These are phyloP conservation scores for Teleopsis dalmanni DNA, from an alignment of 1,140 invertebrate genomes.

Conservation along the genomic window DNA sequence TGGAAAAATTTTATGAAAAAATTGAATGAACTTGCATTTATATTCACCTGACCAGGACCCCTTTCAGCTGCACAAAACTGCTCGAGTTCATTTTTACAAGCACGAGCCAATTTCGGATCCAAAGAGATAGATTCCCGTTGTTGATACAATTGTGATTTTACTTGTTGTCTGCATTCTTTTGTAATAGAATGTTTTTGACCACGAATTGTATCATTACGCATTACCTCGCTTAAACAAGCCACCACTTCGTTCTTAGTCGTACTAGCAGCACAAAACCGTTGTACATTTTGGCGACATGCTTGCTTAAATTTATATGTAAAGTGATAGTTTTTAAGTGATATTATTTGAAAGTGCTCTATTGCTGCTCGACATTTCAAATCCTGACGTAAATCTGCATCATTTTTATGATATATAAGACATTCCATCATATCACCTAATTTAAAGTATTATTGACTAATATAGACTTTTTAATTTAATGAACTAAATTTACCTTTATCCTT, in stretches of 20 bases:
- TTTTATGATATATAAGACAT: constrained; percentile 89
- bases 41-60: constrained; percentile 68
- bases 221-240: constrained; percentile 80
- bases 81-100: constrained; percentile 71
- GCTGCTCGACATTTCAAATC: constrained; percentile 83
- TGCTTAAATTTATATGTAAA: constrained; percentile 95
- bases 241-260: constrained; percentile 85
- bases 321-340: constrained; percentile 87
- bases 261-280: constrained; percentile 66
- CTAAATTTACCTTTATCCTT: constrained; percentile 60
- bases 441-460: constrained; percentile 11
- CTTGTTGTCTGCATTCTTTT: constrained; percentile 79
- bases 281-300: constrained; percentile 79
- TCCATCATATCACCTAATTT: constrained; percentile 89
- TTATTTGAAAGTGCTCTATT: constrained; percentile 89
- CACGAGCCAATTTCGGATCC: constrained; percentile 69
- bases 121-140: constrained; percentile 78
- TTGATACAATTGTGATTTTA: constrained; percentile 81
- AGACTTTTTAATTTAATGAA: not conserved
- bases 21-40: constrained; percentile 10
- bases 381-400: constrained; percentile 64
- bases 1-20: constrained; percentile 6
- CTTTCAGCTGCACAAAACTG: constrained; percentile 63
- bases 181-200: constrained; percentile 70
- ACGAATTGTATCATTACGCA: constrained; percentile 79